Percentiles rank a stretch among this genome's conserved stretches.
Conservation (phyloP, 2,888 invertebrate genomes). For the Agriopis marginaria region DNA sequence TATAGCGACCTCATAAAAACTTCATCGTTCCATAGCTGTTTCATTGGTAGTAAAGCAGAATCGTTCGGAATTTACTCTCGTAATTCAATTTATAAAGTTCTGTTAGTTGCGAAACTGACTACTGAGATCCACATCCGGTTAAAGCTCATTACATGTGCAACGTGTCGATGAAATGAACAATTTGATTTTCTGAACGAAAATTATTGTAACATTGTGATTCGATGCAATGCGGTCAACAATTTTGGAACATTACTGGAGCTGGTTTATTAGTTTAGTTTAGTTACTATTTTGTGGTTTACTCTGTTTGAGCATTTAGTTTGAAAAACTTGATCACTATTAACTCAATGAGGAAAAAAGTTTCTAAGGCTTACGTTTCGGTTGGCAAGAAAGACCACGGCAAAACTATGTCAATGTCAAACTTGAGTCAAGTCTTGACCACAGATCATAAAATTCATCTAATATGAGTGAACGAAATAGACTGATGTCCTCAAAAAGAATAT, state of each 20-base stretch:
- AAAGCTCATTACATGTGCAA: conserved; percentile 13
- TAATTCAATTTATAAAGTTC: conserved; percentile 14
- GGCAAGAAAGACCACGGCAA: too few relatives aligned
- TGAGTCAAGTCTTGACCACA: too few relatives aligned
- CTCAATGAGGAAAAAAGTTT: too few relatives aligned
- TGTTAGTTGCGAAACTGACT: conserved; percentile 10
- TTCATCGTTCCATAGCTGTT: conserved; percentile 3
- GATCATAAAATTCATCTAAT: too few relatives aligned
- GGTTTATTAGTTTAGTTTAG: neutral
- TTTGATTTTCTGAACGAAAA: conserved; percentile 11
- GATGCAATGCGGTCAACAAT: conserved; percentile 1
- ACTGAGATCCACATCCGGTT: conserved; percentile 1
- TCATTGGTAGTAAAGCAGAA: conserved; percentile 7
- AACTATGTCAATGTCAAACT: too few relatives aligned
- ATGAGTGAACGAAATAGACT: too few relatives aligned
- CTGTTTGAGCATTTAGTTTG: too few relatives aligned
- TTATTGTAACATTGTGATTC: neutral
- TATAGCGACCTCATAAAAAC: conserved; percentile 12
- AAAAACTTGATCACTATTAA: too few relatives aligned
- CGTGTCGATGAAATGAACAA: conserved; percentile 4
- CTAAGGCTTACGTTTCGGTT: too few relatives aligned
- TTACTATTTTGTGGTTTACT: neutral
- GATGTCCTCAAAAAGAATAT: too few relatives aligned
- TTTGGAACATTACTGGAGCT: neutral
- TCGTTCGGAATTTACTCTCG: conserved; percentile 4